phyloP scores from a whole-genome alignment of 2,888 invertebrate species.

The Hirtodrosophila histrioides region DNA sequence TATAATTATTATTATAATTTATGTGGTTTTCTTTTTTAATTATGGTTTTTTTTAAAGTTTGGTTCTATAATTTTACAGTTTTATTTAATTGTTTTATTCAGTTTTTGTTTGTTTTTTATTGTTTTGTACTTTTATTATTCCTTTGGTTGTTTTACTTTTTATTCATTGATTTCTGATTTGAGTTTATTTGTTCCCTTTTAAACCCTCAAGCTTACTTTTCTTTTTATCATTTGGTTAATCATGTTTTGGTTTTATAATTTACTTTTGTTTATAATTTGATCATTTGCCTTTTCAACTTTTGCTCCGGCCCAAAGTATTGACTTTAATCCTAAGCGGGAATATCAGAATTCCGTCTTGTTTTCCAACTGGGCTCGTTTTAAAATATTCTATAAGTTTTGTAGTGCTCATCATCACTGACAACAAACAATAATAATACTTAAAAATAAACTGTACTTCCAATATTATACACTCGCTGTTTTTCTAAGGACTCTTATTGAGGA shows the following conservation, averaged over 20 bases:
- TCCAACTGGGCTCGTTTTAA: conserved; percentile 15
- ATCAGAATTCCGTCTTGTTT: not conserved
- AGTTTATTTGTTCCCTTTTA: not conserved
- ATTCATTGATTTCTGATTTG: no score
- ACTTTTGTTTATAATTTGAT: conserved; percentile 1
- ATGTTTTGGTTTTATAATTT: conserved; percentile 10
- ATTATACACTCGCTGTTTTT: not conserved
- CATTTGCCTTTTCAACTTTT: conserved; percentile 3
- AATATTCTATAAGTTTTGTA: conserved; percentile 27
- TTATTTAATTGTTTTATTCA: no score
- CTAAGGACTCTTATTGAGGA: not conserved
- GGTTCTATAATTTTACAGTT: no score
- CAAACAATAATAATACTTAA: conserved; percentile 26
- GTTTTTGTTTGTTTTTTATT: no score
- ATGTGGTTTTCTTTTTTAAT: no score
- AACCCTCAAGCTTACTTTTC: not conserved
- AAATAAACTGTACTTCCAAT: conserved; percentile 55
- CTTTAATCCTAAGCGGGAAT: not conserved
- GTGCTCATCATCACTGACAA: conserved; percentile 23
- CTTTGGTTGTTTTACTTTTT: no score
- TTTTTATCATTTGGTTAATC: not conserved
- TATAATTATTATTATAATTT: no score
- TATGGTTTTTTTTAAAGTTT: no score
- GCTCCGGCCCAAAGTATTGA: conserved; percentile 9
- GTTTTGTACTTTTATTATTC: no score